Evolutionary conservation across 2,797 vertebrate species (phyloP).

Genomic region (Darevskia nairensis): DNA sequence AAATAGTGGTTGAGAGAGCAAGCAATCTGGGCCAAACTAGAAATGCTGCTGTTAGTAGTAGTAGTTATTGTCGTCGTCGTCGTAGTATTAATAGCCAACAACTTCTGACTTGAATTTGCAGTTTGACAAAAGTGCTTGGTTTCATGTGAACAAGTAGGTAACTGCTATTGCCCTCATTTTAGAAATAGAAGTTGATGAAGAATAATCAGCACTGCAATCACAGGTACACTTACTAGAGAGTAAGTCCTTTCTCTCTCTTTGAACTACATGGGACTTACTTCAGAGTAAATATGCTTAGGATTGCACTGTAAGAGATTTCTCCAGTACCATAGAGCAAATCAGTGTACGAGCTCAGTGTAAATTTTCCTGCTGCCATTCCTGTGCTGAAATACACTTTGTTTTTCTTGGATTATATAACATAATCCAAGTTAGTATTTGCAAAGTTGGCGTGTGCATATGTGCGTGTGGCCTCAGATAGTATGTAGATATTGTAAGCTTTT

Average conservation of each 20-base stretch:
- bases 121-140: neutral
- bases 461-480: constrained; percentile 29
- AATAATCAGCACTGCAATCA: neutral
- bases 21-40: neutral
- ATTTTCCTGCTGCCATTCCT: constrained; percentile 38
- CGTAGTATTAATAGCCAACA: neutral
- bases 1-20: neutral
- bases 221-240: neutral
- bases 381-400: constrained; percentile 47
- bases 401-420: constrained; percentile 66
- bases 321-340: constrained; percentile 15
- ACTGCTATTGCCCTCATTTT: neutral
- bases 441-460: constrained; percentile 29
- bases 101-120: neutral
- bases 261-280: neutral
- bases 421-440: constrained; percentile 68
- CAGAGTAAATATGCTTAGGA: neutral
- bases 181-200: constrained; percentile 16
- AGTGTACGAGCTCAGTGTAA: constrained; percentile 11
- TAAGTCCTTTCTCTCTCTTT: neutral
- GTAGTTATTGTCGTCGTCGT: neutral
- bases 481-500: constrained; percentile 39
- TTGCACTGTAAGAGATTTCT: constrained; percentile 23
- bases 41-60: neutral
- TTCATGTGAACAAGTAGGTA: neutral